Evolutionary conservation across 2,113 vertebrate genomes (phyloP), one percentile per base, ranked within the genome.

Genomic region (Thalassoma bifasciatum): DNA sequence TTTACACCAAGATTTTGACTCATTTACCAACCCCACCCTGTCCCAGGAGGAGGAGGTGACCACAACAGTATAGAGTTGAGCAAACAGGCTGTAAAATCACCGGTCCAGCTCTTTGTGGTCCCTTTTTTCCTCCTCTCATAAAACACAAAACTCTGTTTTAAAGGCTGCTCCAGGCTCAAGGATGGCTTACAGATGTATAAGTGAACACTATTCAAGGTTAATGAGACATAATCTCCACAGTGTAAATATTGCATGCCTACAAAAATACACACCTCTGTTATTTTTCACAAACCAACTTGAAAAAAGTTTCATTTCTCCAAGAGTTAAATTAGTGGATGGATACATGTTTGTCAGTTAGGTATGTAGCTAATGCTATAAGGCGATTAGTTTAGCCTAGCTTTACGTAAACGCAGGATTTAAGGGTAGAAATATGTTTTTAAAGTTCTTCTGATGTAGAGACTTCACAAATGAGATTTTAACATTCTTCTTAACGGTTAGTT

Each of bases 141-240:
- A 91, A 91, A 87, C 46, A 65, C 77, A 83, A 56, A 63, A 34
- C 82, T 75, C 53, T 37, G 37, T 88, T 85, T 87, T 83, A 88
- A 87, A 90, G 73, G 78, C 73, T 19, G 72, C 30, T 36, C 50
- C 58, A 8, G 66, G 75, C 85, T 68, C 78, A 82, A 86, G 86
- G 85, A 91, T 86, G 77, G 71, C 53, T 89, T 74, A 54, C 90
- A 93, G 89, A 91, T 93, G 93, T 82, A 86, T 24, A 53, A 66
- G 14, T 21, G n/a, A 68, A 58, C 26, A 44, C 36, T 19, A 40
- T 75, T 11, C 47, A 49, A 77, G 71, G 66, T 76, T 58, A 66
- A 88, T 82, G 26, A 75, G 85, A 90, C 72, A 65, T 49, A 85
- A 87, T 87, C 76, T 38, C 26, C 23, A 50, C 56, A 65, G 38